Percentiles rank a stretch among this genome's conserved stretches.
Evolutionary conservation across 1,140 invertebrate species (phyloP).

Genomic region (Musca domestica): DNA sequence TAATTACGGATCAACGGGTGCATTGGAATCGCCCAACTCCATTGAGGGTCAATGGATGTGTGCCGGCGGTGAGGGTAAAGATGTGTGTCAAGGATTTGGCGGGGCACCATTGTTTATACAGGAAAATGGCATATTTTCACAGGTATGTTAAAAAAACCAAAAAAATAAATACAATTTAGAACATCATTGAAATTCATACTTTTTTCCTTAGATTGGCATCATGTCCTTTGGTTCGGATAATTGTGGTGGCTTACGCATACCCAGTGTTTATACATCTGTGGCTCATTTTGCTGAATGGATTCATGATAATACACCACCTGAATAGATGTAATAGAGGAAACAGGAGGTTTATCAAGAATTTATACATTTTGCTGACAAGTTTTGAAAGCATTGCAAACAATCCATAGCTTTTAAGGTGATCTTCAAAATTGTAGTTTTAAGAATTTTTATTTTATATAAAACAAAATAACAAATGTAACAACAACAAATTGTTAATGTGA

Average conservation of each 20-base stretch:
- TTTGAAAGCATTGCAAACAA: no score
- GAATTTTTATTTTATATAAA: no score
- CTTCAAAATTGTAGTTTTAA: no score
- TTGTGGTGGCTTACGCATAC: slow-evolving; percentile 65
- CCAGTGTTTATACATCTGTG: slow-evolving; percentile 69
- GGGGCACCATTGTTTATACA: slow-evolving; percentile 64
- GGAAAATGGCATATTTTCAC: slow-evolving; percentile 60
- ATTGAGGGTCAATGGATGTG: slow-evolving; percentile 64
- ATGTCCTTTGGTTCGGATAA: slow-evolving; percentile 71
- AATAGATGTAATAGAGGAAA: slow-evolving; percentile 36
- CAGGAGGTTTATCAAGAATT: not conserved
- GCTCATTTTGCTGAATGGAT: slow-evolving; percentile 68
- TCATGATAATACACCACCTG: slow-evolving; percentile 63
- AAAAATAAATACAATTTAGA: no score
- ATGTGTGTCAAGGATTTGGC: slow-evolving; percentile 70
- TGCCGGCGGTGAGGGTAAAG: slow-evolving; percentile 64
- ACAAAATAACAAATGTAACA: no score
- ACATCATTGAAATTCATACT: slow-evolving; percentile 13
- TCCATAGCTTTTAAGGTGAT: no score
- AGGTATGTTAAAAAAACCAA: slow-evolving; percentile 53
- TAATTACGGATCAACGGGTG: slow-evolving; percentile 50
- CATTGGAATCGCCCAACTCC: slow-evolving; percentile 52
- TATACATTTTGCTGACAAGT: no score
- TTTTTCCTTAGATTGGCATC: slow-evolving; percentile 62
- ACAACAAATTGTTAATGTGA: no score